Percentiles rank a stretch among this genome's conserved stretches.
phyloP scores from a whole-genome alignment of 2,888 invertebrate genomes.

The Acronicta alni region DNA sequence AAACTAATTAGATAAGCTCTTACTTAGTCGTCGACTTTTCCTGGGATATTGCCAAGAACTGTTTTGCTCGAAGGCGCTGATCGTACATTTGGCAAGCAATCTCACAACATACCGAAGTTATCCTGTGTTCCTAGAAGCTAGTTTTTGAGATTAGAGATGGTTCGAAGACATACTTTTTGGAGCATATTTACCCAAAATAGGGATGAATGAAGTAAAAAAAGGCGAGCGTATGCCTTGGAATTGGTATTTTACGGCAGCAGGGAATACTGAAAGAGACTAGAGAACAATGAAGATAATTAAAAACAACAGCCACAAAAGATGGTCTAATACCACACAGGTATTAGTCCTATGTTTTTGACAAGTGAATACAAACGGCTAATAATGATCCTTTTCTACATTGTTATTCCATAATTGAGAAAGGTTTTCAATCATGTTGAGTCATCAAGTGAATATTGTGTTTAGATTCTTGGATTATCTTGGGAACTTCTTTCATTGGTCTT shows the following conservation, averaged over 20 bases:
- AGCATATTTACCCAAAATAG: too few species aligned
- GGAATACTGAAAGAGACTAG: not conserved
- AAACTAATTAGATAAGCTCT: slow-evolving; percentile 26
- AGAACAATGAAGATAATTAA: too few species aligned
- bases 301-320: too few species aligned
- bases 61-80: slow-evolving; percentile 25
- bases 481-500: slow-evolving; percentile 6
- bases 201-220: not conserved
- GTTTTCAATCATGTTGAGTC: too few species aligned
- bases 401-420: slow-evolving; percentile 36
- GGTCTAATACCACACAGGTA: too few species aligned
- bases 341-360: too few species aligned
- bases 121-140: slow-evolving; percentile 10
- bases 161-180: not conserved
- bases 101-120: slow-evolving; percentile 13
- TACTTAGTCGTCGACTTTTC: slow-evolving; percentile 21
- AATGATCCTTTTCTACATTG: slow-evolving; percentile 21
- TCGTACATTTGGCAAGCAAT: slow-evolving; percentile 33
- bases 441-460: too few species aligned
- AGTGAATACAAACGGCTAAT: slow-evolving; percentile 1
- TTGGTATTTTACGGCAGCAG: too few species aligned
- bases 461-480: slow-evolving; percentile 19
- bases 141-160: slow-evolving; percentile 7
- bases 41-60: slow-evolving; percentile 33
- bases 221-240: not conserved